Evolutionary conservation across 2,888 invertebrate genomes (phyloP).

Genomic region (Eilema depressum): DNA sequence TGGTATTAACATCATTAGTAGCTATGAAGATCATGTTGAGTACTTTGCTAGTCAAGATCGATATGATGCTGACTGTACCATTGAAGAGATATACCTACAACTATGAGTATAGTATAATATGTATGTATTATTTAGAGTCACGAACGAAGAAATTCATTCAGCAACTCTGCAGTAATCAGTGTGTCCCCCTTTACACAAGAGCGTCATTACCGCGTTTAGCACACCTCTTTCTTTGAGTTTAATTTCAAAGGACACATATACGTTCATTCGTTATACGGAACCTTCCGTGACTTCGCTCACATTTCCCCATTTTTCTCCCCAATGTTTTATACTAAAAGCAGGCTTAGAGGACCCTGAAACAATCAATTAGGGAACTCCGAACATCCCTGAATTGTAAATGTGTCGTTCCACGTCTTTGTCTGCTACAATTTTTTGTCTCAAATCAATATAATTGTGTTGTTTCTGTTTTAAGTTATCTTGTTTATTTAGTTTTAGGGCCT

Average conservation of each 20-base stretch:
- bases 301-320: slow-evolving; percentile 46
- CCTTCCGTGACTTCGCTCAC: slow-evolving; percentile 31
- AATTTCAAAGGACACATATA: slow-evolving; percentile 21
- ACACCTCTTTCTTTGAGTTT: neutral
- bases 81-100: too few species aligned
- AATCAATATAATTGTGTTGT: slow-evolving; percentile 62
- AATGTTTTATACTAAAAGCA: slow-evolving; percentile 64
- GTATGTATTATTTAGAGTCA: neutral
- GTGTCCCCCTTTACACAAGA: neutral
- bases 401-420: slow-evolving; percentile 60
- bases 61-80: too few species aligned
- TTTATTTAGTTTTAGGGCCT: slow-evolving; percentile 25
- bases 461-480: slow-evolving; percentile 38
- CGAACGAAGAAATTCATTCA: neutral
- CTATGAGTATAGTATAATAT: too few species aligned
- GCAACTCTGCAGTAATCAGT: neutral
- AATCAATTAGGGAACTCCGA: slow-evolving; percentile 82
- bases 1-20: too few species aligned
- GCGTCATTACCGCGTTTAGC: neutral
- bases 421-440: slow-evolving; percentile 55
- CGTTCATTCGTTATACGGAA: slow-evolving; percentile 35
- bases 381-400: slow-evolving; percentile 80
- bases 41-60: too few species aligned
- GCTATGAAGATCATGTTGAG: too few species aligned
- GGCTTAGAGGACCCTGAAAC: slow-evolving; percentile 74